These are phyloP conservation scores for Trichopria drosophilae DNA, from an alignment of 2,888 invertebrate species.

Conservation along the genomic window DNA sequence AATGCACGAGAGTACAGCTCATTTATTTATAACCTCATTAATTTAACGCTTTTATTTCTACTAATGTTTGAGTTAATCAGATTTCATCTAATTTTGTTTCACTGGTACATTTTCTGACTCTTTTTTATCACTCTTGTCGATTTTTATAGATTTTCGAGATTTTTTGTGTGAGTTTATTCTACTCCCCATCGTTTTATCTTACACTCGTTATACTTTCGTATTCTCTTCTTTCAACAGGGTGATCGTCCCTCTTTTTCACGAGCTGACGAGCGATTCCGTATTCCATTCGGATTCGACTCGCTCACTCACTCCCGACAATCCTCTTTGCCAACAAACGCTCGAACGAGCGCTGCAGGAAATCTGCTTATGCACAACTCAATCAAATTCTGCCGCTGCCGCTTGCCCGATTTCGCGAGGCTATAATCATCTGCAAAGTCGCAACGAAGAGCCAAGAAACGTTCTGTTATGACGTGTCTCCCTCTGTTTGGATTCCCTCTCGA, in stretches of 20 bases:
- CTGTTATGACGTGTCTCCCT: too few species aligned
- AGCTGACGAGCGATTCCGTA: constrained; percentile 21
- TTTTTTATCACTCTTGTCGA: too few species aligned
- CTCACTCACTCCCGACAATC: constrained; percentile 44
- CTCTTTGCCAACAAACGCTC: constrained; percentile 53
- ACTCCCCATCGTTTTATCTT: constrained; percentile 21
- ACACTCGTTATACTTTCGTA: constrained; percentile 21
- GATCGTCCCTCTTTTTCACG: constrained; percentile 10
- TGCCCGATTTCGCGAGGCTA: constrained; percentile 24
- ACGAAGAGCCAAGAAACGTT: too few species aligned
- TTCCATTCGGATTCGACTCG: constrained; percentile 37
- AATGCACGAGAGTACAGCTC: too few species aligned
- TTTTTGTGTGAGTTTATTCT: constrained; percentile 9
- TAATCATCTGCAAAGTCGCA: neutral
- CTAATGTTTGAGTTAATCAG: too few species aligned
- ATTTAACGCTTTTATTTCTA: too few species aligned
- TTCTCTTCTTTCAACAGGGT: constrained; percentile 14
- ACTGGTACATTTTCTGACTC: too few species aligned
- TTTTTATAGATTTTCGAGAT: too few species aligned
- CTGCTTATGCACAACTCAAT: constrained; percentile 54
- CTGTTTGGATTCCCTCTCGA: too few species aligned
- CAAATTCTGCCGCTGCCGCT: constrained; percentile 46
- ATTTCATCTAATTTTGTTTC: too few species aligned
- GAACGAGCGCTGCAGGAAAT: constrained; percentile 47
- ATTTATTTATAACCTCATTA: too few species aligned